These are phyloP conservation scores for Pelagia noctiluca DNA, from an alignment of 30 jellyfish, hydroid and myxozoan genomes.

Conservation along the genomic window DNA sequence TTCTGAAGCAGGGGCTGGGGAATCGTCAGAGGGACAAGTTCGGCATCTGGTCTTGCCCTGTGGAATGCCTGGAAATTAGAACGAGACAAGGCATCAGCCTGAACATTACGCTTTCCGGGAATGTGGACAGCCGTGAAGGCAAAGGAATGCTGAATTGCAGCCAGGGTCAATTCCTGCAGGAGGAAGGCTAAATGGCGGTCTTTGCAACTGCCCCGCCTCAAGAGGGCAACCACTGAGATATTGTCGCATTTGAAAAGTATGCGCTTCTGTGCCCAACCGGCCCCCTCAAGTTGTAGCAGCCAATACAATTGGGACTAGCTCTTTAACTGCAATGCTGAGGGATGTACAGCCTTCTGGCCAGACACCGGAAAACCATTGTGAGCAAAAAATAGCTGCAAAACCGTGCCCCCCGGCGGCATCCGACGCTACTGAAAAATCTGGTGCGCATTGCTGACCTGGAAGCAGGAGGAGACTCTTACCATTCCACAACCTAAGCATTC, in stretches of 20 bases:
- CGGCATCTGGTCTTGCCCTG: no score
- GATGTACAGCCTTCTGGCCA: conserved; percentile 9
- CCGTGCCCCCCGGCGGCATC: conserved; percentile 41
- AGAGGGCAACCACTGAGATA: conserved; percentile 14
- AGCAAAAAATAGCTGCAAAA: conserved; percentile 32
- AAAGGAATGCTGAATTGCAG: no score
- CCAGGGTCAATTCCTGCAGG: no score
- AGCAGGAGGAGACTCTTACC: conserved; percentile 48
- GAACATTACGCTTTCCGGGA: no score
- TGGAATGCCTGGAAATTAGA: no score
- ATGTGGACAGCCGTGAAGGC: no score
- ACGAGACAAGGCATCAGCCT: no score
- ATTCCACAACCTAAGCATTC: conserved; percentile 59
- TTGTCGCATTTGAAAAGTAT: conserved; percentile 35
- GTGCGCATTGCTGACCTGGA: neutral
- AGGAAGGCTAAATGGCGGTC: neutral
- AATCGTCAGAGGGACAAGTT: no score
- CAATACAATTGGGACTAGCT: conserved; percentile 35
- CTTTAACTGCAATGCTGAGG: conserved; percentile 46
- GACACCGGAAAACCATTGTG: neutral
- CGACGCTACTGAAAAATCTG: neutral
- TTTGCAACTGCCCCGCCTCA: neutral
- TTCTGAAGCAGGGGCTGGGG: no score
- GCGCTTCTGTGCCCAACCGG: conserved; percentile 21
- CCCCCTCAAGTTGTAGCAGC: conserved; percentile 46